Conservation (phyloP, 1,140 invertebrate genomes). For the Goniozus legneri region DNA sequence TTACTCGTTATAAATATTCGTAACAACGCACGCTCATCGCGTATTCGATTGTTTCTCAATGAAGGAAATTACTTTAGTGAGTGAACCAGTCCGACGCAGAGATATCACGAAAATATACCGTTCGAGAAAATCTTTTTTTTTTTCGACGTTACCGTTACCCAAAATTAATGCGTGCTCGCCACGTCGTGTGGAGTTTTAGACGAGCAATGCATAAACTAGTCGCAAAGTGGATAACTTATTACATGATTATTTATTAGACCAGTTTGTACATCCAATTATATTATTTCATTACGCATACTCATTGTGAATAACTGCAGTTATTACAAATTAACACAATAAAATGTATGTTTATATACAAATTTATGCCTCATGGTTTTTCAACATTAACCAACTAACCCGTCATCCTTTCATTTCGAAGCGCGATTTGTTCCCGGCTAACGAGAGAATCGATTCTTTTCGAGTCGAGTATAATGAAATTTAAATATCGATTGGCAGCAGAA, state of each 20-base stretch:
- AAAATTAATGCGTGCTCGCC: too few species aligned
- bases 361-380: constrained; percentile 23
- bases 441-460: too few species aligned
- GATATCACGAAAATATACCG: not conserved
- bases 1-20: too few species aligned
- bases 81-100: too few species aligned
- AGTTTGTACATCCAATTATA: constrained; percentile 40
- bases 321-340: constrained; percentile 40
- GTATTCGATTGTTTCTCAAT: too few species aligned
- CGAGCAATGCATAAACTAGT: constrained; percentile 9
- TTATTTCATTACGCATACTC: constrained; percentile 36
- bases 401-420: too few species aligned
- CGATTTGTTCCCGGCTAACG: too few species aligned
- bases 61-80: not conserved
- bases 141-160: too few species aligned
- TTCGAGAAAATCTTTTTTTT: too few species aligned
- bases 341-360: constrained; percentile 42
- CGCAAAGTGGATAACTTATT: constrained; percentile 35
- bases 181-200: not conserved
- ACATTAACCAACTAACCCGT: constrained; percentile 5
- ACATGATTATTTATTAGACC: constrained; percentile 33
- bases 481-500: not conserved
- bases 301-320: constrained; percentile 38
- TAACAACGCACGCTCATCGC: too few species aligned
- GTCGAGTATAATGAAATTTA: not conserved